phyloP scores from a whole-genome alignment of 2,113 vertebrate genomes.

The Amphilophus citrinellus region DNA sequence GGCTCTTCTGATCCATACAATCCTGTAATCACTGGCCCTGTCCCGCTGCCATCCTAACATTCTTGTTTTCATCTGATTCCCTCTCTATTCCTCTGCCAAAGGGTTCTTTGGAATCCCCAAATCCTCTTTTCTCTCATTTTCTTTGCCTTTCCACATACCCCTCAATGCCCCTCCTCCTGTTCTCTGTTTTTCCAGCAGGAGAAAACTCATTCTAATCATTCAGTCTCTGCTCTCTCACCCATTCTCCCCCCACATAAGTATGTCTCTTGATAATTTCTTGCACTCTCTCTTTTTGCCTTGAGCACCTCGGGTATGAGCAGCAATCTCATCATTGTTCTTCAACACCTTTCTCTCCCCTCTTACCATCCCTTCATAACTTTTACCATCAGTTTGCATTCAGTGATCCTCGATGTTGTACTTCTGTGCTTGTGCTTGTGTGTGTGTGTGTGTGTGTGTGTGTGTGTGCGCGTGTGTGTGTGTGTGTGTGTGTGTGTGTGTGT shows the following conservation, averaged over 20 bases:
- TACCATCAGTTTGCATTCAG: conserved; percentile 48
- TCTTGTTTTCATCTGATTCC: conserved; percentile 56
- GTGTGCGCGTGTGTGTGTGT: conserved; percentile 32
- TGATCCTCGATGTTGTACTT: conserved; percentile 22
- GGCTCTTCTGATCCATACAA: conserved; percentile 54
- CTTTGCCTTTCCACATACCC: conserved; percentile 52
- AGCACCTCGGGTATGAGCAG: conserved; percentile 66
- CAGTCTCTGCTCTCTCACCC: conserved; percentile 51
- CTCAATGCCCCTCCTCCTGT: conserved; percentile 33
- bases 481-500: conserved; percentile 18
- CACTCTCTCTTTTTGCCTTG: conserved; percentile 44
- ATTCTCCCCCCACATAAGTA: conserved; percentile 32
- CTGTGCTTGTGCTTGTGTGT: conserved; percentile 18
- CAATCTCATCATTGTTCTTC: conserved; percentile 67
- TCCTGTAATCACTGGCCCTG: conserved; percentile 64
- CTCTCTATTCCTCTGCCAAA: conserved; percentile 53
- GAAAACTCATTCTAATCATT: conserved; percentile 69
- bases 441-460: conserved; percentile 33
- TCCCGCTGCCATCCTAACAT: conserved; percentile 41
- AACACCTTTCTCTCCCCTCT: conserved; percentile 48
- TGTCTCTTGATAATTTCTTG: conserved; percentile 45
- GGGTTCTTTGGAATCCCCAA: conserved; percentile 59
- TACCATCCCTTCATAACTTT: conserved; percentile 58
- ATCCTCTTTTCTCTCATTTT: conserved; percentile 60
- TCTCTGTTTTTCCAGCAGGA: conserved; percentile 56